Conservation (phyloP, 2,888 invertebrate genomes). For the Venusia cambrica region DNA sequence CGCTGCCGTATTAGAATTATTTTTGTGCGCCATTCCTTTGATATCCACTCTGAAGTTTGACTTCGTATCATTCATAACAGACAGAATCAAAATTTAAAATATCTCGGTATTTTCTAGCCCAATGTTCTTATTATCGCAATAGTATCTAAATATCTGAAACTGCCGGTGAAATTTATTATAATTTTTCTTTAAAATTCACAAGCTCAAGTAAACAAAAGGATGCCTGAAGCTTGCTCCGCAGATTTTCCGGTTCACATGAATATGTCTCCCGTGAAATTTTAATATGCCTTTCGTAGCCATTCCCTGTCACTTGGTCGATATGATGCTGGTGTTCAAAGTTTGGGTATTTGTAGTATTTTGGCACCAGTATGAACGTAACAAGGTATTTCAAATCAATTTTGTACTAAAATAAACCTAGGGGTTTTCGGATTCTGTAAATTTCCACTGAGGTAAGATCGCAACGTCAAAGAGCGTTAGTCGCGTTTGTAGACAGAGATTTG, state of each 20-base stretch:
- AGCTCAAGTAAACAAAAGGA: constrained; percentile 72
- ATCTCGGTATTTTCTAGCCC: constrained; percentile 30
- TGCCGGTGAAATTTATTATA: constrained; percentile 48
- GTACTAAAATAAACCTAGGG: constrained; percentile 27
- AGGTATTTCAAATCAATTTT: constrained; percentile 41
- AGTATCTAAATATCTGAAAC: no score
- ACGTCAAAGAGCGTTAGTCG: constrained; percentile 43
- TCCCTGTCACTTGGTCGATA: constrained; percentile 58
- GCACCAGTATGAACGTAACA: constrained; percentile 46
- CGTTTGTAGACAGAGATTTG: constrained; percentile 48
- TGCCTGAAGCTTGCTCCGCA: constrained; percentile 64
- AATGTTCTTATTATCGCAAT: no score
- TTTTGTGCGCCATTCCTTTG: constrained; percentile 30
- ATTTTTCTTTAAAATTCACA: constrained; percentile 66
- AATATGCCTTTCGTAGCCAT: constrained; percentile 60
- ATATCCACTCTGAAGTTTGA: constrained; percentile 29
- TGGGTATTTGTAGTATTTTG: constrained; percentile 59
- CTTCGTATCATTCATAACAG: constrained; percentile 34
- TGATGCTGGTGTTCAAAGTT: constrained; percentile 59
- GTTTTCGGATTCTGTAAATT: constrained; percentile 22
- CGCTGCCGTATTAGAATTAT: constrained; percentile 39
- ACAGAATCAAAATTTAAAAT: no score
- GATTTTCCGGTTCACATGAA: constrained; percentile 74
- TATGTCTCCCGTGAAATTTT: constrained; percentile 70
- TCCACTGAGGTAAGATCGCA: constrained; percentile 33